Base-by-base conservation (phyloP, 1,140 invertebrate genomes). In the Euschistus heros region DNA sequence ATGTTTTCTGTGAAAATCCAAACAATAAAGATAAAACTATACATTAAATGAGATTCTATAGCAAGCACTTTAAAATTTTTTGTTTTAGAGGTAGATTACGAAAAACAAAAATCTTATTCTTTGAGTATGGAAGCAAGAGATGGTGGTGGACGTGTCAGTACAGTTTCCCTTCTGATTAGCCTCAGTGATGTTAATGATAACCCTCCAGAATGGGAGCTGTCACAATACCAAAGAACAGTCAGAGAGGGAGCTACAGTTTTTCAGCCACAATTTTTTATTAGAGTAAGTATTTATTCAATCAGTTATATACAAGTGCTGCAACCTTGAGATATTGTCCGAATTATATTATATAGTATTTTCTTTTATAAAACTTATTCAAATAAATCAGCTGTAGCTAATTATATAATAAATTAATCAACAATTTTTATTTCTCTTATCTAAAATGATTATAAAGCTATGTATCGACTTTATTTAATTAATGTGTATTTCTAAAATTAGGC, bases 161-260 rank as follows among this genome's bases (percentile, higher is more conserved):
- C 84, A 26, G 82, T 82, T 0, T 86, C 82, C 74, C 79, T 84
- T 37, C 82, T 84, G 15, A 80, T 93, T 13, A 85, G 87, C 52
- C 75, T 91, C 0, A 71, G 84, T 6, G 88, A 92, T 72, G 81
- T 88, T 0, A 94, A 94, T 72, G 91, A 95, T 72, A 93, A 94
- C 71, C 80, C 82, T 46, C 91, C 91, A 0, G 71, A 80, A 0
- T 94, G 94, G 74, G 84, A 88, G 63, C 78, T 82, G 30, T 70
- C 74, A 0, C 83, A 88, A 63, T 93, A 92, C 69, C 82, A 85
- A 54, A 79, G 87, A 61, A 88, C 85, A 13, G 82, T 88, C 37
- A 76, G 87, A 68, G 86, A 90, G 71, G 84, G 82, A 7, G 83
- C 85, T 0, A 81, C 80, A 8, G 81, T 78, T 69, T 87, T 89